phyloP scores from a whole-genome alignment of 2,888 invertebrate genomes.

The Morpho helenor region DNA sequence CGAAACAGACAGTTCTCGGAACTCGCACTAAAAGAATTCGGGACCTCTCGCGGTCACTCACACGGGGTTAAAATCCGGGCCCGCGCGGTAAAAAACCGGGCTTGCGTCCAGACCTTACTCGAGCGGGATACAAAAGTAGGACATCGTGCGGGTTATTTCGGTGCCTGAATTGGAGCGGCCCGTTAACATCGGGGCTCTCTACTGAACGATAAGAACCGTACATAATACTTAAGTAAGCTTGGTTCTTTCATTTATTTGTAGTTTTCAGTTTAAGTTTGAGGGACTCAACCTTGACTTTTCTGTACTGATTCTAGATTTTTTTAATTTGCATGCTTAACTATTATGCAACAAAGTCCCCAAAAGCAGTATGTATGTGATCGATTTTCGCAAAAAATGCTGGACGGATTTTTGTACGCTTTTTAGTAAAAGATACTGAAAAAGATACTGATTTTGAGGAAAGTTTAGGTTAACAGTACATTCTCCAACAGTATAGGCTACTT shows the following conservation, averaged over 20 bases:
- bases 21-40: constrained; percentile 13
- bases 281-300: too few species aligned
- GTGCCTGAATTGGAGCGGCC: constrained; percentile 67
- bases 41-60: constrained; percentile 27
- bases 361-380: too few species aligned
- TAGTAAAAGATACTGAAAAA: too few species aligned
- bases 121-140: constrained; percentile 55
- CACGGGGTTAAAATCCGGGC: constrained; percentile 28
- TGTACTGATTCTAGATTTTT: too few species aligned
- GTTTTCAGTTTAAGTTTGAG: too few species aligned
- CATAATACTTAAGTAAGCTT: constrained; percentile 41
- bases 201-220: constrained; percentile 53
- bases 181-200: constrained; percentile 67
- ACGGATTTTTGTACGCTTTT: too few species aligned
- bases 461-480: too few species aligned
- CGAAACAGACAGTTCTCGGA: constrained; percentile 1
- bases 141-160: constrained; percentile 65
- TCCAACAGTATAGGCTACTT: too few species aligned
- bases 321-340: too few species aligned
- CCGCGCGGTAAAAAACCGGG: constrained; percentile 27
- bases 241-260: constrained; percentile 18
- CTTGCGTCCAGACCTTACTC: constrained; percentile 28
- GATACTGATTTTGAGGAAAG: too few species aligned
- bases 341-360: too few species aligned
- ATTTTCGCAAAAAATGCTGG: too few species aligned